Evolutionary conservation across 64 coral and sea anemone genomes (phyloP), one percentile per base, ranked within the genome.

Genomic region (Astreopora myriophthalma): DNA sequence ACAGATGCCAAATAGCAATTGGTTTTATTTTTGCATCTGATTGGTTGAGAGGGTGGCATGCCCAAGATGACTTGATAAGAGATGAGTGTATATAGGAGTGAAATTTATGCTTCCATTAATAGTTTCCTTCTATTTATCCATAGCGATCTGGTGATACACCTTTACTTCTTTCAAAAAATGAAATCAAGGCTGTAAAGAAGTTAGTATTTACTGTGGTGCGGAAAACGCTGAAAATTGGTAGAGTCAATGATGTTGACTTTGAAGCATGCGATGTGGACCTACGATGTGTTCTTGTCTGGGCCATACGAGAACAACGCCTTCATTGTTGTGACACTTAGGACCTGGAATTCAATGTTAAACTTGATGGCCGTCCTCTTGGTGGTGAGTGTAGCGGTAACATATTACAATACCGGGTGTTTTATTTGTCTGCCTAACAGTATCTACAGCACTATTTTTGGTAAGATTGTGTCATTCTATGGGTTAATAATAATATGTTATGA

Each of bases 281-380:
- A 8, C 38, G n/a, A n/a, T 77, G 40, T 20, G 51, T 25, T 27
- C 16, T 82, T 9, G 32, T 34, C 3, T 82, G 79, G 55, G 79
- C 79, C 22, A 82, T 82, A 16, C n/a, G 80, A 84, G 80, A 84
- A 48, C 48, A 51, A n/a, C 48, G 52, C 9, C 58, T 84, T 16
- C 55, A 84, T n/a, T n/a, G 27, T 64, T 34, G 27, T 60, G 33
- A 34, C 12, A 66, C 57, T n/a, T 17, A 51, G 6, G 55, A 51
- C 2, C 28, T 82, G 78, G 48, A 82, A n/a, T 63, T 82, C 48
- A 82, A 82, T 51, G 58, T 82, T 51, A 82, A 84, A 60, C 49
- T 84, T 84, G 80, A 84, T 84, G 80, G 80, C 25, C 48, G 80
- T n/a, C 48, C 80, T 34, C 80, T 84, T 84, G 48, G 48, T 57